phyloP scores from a whole-genome alignment of 2,797 vertebrate species.

The Poeciliopsis turneri region DNA sequence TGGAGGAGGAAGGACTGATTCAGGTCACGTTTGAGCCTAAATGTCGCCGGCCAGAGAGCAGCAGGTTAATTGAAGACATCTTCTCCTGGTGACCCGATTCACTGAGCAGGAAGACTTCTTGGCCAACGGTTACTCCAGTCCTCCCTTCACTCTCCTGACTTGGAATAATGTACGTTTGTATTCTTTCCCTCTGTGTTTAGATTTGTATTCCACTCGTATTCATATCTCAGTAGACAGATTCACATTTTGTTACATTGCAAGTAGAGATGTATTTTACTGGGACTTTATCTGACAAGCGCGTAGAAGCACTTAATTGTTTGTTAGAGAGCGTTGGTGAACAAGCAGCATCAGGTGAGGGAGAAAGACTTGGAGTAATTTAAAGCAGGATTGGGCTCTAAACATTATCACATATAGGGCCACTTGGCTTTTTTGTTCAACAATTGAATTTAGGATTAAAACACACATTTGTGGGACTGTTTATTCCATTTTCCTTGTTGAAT shows the following conservation, averaged over 20 bases:
- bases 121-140: neutral
- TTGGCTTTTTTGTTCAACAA: neutral
- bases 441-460: neutral
- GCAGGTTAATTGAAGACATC: conserved; percentile 67
- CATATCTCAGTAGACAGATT: neutral
- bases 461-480: no score
- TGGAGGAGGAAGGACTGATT: conserved; percentile 52
- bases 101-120: conserved; percentile 28
- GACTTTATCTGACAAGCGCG: neutral
- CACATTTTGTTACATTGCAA: neutral
- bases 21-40: conserved; percentile 55
- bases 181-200: neutral
- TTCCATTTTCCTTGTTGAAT: no score
- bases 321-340: neutral
- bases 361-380: neutral
- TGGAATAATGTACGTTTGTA: neutral
- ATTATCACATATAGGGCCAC: neutral
- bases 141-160: neutral
- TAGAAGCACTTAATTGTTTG: neutral
- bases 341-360: neutral
- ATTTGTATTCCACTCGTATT: neutral
- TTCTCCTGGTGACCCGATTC: conserved; percentile 42
- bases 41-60: conserved; percentile 58
- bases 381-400: neutral
- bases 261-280: neutral